Base-by-base conservation (phyloP, 2,888 invertebrate species). In the Ellobium chinense region DNA sequence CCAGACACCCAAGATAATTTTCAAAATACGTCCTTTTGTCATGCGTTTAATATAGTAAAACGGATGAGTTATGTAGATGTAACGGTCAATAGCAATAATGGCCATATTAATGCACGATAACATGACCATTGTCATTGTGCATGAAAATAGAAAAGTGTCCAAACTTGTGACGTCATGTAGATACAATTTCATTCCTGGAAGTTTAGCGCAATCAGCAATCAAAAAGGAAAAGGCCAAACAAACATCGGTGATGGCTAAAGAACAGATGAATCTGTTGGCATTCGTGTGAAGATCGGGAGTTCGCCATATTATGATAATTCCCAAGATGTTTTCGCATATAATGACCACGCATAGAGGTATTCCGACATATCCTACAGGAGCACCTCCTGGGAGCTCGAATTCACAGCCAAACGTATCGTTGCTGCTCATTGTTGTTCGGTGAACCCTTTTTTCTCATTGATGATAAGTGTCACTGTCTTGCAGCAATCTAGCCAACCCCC, bases 41-140 rank as follows among this genome's bases (percentile, higher is more conserved):
- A 66, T 66, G 2, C 37, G 21, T 1, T n/a, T 37, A n/a, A 37
- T n/a, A 36, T 66, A 66, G 37, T 66, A 66, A 66, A 66, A 66
- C 2, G 66, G 66, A 66, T 66, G 37, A 2, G n/a, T 7, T n/a
- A 66, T 66, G 14, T 34, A 36, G 5, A 66, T 66, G 36, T 66
- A 66, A 1, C 66, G 66, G 9, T 66, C 66, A 36, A 66, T 37
- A 1, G 66, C 66, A 4, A 66, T 66, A 7, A 66, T 12, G n/a
- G n/a, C 66, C 66, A 66, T 66, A 37, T 66, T 31, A 9, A 21
- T 18, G 14, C 18, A 14, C 2, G 66, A 76, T 12, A 36, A n/a
- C 0, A n/a, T 36, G 7, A 66, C 34, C n/a, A n/a, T n/a, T n/a
- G n/a, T n/a, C n/a, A n/a, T n/a, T n/a, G n/a, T n/a, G n/a, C n/a